Conservation (phyloP, 2,888 invertebrate species). For the Caenorhabditis sinica region DNA sequence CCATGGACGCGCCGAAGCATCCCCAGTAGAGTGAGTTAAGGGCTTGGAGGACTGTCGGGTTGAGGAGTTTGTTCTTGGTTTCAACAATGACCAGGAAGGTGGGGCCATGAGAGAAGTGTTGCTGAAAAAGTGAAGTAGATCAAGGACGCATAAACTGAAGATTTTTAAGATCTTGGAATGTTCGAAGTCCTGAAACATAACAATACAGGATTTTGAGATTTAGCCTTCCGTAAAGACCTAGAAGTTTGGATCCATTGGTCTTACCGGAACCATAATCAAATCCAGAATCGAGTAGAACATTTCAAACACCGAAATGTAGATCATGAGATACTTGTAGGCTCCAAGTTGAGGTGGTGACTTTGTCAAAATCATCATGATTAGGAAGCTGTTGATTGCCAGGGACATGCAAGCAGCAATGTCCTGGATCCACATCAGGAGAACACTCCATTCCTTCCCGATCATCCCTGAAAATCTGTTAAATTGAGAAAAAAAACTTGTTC, state of each 20-base stretch:
- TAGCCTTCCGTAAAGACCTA: no score
- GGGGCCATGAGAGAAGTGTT: constrained; percentile 9
- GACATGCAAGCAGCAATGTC: not conserved
- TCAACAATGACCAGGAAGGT: not conserved
- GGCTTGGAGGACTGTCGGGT: not conserved
- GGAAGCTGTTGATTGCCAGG: constrained; percentile 22
- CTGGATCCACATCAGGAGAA: not conserved
- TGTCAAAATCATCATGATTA: constrained; percentile 18
- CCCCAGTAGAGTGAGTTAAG: constrained; percentile 20
- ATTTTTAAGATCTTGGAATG: no score
- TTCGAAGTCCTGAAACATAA: no score
- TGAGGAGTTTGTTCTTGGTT: not conserved
- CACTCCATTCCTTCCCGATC: not conserved
- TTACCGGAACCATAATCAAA: constrained; percentile 18
- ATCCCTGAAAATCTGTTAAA: not conserved
- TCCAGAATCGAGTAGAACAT: constrained; percentile 37
- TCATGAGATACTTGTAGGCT: constrained; percentile 46
- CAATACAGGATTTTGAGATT: no score
- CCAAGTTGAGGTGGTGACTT: constrained; percentile 31
- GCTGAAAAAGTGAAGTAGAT: constrained; percentile 10
- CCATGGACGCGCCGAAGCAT: constrained; percentile 19
- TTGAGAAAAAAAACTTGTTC: no score
- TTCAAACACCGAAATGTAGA: constrained; percentile 47
- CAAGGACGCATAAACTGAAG: no score
- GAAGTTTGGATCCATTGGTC: no score